Evolutionary conservation across 2,888 invertebrate genomes (phyloP).

Genomic region (Leptopilina syphax): DNA sequence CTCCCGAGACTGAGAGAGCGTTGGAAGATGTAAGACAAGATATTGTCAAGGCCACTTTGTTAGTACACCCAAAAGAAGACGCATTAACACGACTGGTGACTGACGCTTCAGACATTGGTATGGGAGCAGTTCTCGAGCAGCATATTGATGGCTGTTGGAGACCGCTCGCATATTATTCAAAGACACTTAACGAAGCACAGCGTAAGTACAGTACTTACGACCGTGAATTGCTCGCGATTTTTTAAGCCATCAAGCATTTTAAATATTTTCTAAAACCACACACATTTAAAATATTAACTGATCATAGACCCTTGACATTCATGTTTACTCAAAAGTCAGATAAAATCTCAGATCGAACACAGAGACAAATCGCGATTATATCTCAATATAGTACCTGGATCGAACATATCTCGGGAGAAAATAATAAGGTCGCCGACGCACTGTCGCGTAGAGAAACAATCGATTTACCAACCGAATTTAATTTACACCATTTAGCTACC

Average conservation of each 20-base stretch:
- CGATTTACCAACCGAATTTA: background rate
- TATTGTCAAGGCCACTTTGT: background rate
- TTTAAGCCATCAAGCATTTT: slow-evolving; percentile 42
- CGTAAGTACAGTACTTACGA: slow-evolving; percentile 44
- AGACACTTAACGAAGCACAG: background rate
- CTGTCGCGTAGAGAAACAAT: background rate
- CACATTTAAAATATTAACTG: slow-evolving; percentile 42
- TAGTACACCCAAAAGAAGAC: background rate
- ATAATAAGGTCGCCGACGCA: background rate
- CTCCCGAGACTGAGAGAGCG: background rate
- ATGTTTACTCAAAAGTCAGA: slow-evolving; percentile 10
- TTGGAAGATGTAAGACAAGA: background rate
- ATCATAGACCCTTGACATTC: slow-evolving; percentile 49
- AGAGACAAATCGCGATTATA: background rate
- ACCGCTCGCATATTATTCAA: background rate
- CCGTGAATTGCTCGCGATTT: slow-evolving; percentile 44
- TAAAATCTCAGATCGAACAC: slow-evolving; percentile 21
- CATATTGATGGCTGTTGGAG: background rate
- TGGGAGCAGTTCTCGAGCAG: background rate
- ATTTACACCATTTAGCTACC: background rate
- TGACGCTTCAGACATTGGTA: background rate
- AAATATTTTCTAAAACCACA: slow-evolving; percentile 36
- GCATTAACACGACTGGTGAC: background rate
- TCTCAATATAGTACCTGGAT: background rate
- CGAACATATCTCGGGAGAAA: background rate